Base-by-base conservation (phyloP, 2,888 invertebrate species). In the Macaria liturata region DNA sequence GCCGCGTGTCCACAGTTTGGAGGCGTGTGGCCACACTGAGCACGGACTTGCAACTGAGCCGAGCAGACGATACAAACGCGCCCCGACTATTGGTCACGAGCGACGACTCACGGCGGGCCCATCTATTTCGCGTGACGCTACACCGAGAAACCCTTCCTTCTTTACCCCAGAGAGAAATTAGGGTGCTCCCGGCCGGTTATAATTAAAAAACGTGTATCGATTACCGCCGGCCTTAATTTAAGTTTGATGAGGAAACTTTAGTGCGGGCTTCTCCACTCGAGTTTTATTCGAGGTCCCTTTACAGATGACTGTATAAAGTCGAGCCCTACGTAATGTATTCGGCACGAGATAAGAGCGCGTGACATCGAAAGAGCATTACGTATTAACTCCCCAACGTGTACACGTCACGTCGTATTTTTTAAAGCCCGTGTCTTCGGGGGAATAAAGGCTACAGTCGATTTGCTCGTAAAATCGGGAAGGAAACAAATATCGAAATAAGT, bases 91-190 rank as follows among this genome's bases (percentile, higher is more conserved):
- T 86, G 89, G 88, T 84, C 89, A 88, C 84, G 83, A 74, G 87
- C 84, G 85, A 88, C 84, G 83, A 74, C 80, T 82, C 84, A 81
- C 81, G 81, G 84, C 82, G 71, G 80, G 82, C 83, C 86, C 90
- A 90, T 90, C 90, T 90, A 91, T 91, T 89, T 83, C 74, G 77
- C 81, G 79, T 88, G 89, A 90, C 90, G 86, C 86, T 86, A 86
- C 87, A 88, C 86, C 88, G 86, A 86, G 86, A 58, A 84, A 82
- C 81, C 84, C 85, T 82, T 81, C 83, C 81, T 84, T 80, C 84
- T 81, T 84, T 84, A 81, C 83, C 86, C 86, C 76, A 65, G 83
- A 80, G 84, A 78, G 81, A 83, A 84, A 86, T 84, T 84, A 84
- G 81, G 80, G 73, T 74, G 79, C 73, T 71, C 67, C 65, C 76